Evolutionary conservation across 1,140 invertebrate species (phyloP).

Genomic region (Temnothorax curvispinosus): DNA sequence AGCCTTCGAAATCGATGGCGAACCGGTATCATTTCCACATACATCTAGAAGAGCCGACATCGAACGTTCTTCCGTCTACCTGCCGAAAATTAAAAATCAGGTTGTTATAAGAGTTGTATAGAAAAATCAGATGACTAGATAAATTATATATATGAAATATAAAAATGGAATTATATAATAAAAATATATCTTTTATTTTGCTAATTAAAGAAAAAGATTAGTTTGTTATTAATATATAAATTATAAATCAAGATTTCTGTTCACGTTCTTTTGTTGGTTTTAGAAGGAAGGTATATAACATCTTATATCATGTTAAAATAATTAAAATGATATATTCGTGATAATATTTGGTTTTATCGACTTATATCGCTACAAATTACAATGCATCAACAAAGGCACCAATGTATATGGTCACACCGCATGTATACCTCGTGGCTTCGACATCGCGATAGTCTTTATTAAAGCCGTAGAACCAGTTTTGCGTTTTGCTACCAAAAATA

Average conservation of each 20-base stretch:
- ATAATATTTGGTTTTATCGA: neutral
- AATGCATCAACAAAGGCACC: neutral
- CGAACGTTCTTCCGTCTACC: neutral
- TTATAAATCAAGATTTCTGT: neutral
- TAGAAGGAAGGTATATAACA: neutral
- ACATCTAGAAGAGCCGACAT: conserved; percentile 67
- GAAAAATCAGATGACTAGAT: neutral
- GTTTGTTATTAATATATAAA: neutral
- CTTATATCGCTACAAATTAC: neutral
- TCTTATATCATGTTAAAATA: neutral
- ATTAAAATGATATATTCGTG: neutral
- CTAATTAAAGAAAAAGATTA: neutral
- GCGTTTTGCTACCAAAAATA: conserved; percentile 2
- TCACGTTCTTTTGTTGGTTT: neutral
- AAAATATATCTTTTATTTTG: neutral
- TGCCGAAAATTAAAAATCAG: neutral
- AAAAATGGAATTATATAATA: neutral
- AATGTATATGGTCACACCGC: neutral
- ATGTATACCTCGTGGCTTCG: neutral
- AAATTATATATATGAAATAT: neutral
- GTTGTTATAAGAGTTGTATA: neutral
- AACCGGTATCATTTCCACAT: conserved; percentile 72
- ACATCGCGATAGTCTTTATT: conserved; percentile 25
- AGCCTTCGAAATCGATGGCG: conserved; percentile 82
- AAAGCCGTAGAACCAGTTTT: neutral